Evolutionary conservation across 2,888 invertebrate species (phyloP), one percentile per base, ranked within the genome.

Genomic region (Tubiluchus corallicola): DNA sequence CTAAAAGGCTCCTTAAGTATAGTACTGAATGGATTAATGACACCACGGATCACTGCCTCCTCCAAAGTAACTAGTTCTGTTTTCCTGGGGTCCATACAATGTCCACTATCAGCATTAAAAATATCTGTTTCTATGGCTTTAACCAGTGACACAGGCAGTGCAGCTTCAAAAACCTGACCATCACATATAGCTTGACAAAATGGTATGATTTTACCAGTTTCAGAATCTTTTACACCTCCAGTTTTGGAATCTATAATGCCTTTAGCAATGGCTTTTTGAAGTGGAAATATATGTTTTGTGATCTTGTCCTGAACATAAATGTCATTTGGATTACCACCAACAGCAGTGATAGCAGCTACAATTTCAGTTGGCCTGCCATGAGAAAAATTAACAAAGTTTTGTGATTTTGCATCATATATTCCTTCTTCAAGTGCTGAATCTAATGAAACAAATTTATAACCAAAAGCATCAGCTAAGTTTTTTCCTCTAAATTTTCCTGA

Each of bases 51-150:
- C 57, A 87, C 79, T 44, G 88, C 87, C 54, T 79, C 75, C 63
- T 82, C 79, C 43, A 82, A 77, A 51, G 77, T 75, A 48, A 85
- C 65, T 59, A 79, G 77, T 61, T 81, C 80, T 54, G 77, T 76
- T n/a, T 77, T 79, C 55, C 75, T 72, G 2, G 82, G 77, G 60
- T 80, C 79, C 29, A 77, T 77, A 57, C 84, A 81, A 57, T 79
- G 76, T 40, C 87, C 85, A 21, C 79, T 77, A 54, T 75, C 73
- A 0, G 81, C 78, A 68, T 90, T 83, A 57, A 85, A 87, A 50
- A 82, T 74, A n/a, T 85, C 85, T 65, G 82, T 79, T 56, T 80
- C 80, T n/a, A 88, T 78, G 2, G 87, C 87, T 66, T 85, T 84
- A 1, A 82, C 81, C 20, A 87, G 68, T 48, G 82, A 82, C 50